Evolutionary conservation across 2,797 vertebrate species (phyloP).

Genomic region (Pogoniulus pusillus): DNA sequence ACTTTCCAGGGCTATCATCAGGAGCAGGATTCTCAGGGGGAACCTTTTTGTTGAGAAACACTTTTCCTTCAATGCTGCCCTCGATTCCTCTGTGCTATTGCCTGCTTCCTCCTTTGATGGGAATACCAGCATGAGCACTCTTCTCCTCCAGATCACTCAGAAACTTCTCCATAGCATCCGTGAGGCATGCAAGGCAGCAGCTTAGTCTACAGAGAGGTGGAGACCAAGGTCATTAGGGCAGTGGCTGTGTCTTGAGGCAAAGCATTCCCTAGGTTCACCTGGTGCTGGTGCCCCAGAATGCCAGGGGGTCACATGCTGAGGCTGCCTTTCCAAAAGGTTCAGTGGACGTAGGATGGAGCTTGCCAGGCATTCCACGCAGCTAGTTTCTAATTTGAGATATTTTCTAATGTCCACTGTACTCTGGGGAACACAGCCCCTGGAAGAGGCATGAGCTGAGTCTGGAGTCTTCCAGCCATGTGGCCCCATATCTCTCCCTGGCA

Average conservation of each 20-base stretch:
- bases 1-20: not conserved
- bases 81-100: not conserved
- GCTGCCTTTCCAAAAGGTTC: conserved; percentile 34
- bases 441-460: not conserved
- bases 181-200: not conserved
- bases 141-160: not conserved
- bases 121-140: not conserved
- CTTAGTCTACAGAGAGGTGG: not conserved
- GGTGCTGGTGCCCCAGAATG: not conserved
- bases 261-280: not conserved
- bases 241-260: not conserved
- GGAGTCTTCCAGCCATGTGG: not conserved
- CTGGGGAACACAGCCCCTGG: not conserved
- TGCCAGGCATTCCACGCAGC: not conserved
- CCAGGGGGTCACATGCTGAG: rapidly evolving
- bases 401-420: not conserved
- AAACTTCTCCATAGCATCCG: not conserved
- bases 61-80: not conserved
- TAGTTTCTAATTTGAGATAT: conserved; percentile 41
- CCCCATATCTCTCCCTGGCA: not conserved
- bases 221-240: not conserved
- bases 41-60: not conserved
- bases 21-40: not conserved
- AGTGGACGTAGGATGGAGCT: not conserved
- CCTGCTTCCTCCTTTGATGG: not conserved